Evolutionary conservation across 2,113 vertebrate genomes (phyloP), one percentile per base, ranked within the genome.

Genomic region (Poeciliopsis occidentalis): DNA sequence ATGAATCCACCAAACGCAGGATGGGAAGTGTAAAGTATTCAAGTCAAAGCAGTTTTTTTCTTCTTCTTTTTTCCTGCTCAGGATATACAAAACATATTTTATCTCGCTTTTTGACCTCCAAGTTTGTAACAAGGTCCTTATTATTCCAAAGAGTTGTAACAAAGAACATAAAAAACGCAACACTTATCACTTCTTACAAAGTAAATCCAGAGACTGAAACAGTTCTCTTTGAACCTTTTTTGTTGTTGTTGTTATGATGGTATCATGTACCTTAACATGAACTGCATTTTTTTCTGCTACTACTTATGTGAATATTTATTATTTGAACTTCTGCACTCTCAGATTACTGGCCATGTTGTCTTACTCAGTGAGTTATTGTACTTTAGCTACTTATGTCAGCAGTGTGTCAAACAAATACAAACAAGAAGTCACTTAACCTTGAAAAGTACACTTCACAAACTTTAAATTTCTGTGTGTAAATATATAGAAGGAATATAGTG

Each of bases 1-100:
- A 93, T 94, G 91, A 92, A 93, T 92, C 82, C 76, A 81, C 75
- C 76, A 80, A 85, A 88, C 73, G 76, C 84, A 75, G 84, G 75
- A 83, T 63, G 75, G 80, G 67, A 83, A 87, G 91, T 93, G 91
- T 89, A 85, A 93, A 93, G 87, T 88, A 84, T 76, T 81, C 71
- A 41, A 41, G 39, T 41, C 12, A 41, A 41, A 41, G 39, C 13
- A 41, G 39, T 37, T 37, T 37, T 37, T 37, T 37, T n/a, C 34
- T 88, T 82, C 17, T 62, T 30, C 19, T 63, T 31, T 63, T 22
- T 63, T 15, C 37, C 89, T 83, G 85, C 84, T 71, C 82, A 84
- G 76, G 86, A 88, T 85, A 90, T 79, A 83, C 73, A 47, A 87
- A 88, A 79, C 85, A 90, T 85, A 87, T 90, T 91, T 92, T 69